Percentiles rank a stretch among this genome's conserved stretches.
These are phyloP conservation scores for Polypedilum vanderplanki DNA, from an alignment of 1,140 invertebrate genomes.

Conservation along the genomic window DNA sequence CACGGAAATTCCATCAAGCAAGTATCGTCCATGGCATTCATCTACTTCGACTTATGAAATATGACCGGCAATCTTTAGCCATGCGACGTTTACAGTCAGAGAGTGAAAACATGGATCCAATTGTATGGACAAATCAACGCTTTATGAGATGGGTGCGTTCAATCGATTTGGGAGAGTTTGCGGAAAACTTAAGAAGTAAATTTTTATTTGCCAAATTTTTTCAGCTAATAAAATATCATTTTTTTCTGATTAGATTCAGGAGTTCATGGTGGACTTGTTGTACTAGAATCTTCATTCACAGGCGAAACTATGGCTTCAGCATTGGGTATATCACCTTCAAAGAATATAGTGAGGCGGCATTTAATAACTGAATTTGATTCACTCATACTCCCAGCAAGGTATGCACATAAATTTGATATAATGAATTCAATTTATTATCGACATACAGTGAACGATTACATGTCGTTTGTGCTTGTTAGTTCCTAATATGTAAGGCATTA, in stretches of 20 bases:
- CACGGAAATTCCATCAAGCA: slow-evolving; percentile 86
- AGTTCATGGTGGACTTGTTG: slow-evolving; percentile 86
- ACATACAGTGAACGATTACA: slow-evolving; percentile 33
- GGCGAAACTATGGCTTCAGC: slow-evolving; percentile 91
- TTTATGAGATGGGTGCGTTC: slow-evolving; percentile 87
- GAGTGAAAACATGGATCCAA: slow-evolving; percentile 76
- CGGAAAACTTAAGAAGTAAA: slow-evolving; percentile 88
- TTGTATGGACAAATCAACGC: slow-evolving; percentile 92
- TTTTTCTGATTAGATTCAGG: slow-evolving; percentile 49
- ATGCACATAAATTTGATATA: slow-evolving; percentile 37
- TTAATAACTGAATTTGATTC: slow-evolving; percentile 82
- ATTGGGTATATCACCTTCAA: slow-evolving; percentile 83
- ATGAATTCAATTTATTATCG: no score
- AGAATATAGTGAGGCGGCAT: slow-evolving; percentile 87
- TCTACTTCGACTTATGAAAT: slow-evolving; percentile 82
- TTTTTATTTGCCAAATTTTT: neutral
- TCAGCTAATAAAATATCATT: neutral
- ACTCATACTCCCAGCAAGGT: slow-evolving; percentile 86
- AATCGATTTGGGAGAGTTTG: slow-evolving; percentile 89
- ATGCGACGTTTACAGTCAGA: slow-evolving; percentile 82
- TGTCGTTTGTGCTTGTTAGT: neutral
- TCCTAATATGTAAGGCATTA: neutral
- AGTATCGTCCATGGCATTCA: slow-evolving; percentile 89
- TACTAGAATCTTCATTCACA: slow-evolving; percentile 85
- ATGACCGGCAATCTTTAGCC: slow-evolving; percentile 82